Evolutionary conservation across 92 coral and sea anemone species (phyloP).

Genomic region (Bergia sp.): DNA sequence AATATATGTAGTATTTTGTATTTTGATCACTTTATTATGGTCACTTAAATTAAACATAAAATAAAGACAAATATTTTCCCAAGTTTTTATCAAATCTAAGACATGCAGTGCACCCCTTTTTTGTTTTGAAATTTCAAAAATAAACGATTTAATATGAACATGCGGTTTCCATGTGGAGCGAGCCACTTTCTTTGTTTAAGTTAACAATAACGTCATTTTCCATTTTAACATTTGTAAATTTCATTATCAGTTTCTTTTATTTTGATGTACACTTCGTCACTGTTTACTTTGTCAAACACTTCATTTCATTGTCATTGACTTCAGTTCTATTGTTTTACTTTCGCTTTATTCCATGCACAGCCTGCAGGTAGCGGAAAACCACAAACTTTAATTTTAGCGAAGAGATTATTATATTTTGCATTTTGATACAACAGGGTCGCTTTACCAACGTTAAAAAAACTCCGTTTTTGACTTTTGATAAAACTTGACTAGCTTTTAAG

Average conservation of each 20-base stretch:
- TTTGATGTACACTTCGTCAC: background rate
- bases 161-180: conserved; percentile 32
- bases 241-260: background rate
- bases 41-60: too few relatives aligned
- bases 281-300: conserved; percentile 11
- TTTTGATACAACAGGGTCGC: too few relatives aligned
- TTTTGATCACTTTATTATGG: too few relatives aligned
- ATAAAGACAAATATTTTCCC: too few relatives aligned
- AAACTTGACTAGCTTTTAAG: background rate
- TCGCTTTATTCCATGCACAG: background rate
- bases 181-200: background rate
- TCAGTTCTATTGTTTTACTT: background rate
- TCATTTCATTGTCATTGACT: conserved; percentile 1
- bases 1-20: too few relatives aligned
- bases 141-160: background rate
- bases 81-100: background rate
- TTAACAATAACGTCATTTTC: conserved; percentile 13
- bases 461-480: too few relatives aligned
- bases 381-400: background rate
- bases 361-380: background rate
- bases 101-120: background rate
- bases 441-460: too few relatives aligned
- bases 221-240: background rate
- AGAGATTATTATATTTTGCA: too few relatives aligned
- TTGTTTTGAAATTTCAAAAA: background rate